phyloP scores from a whole-genome alignment of 2,888 invertebrate species.

The Zeuzera pyrina region DNA sequence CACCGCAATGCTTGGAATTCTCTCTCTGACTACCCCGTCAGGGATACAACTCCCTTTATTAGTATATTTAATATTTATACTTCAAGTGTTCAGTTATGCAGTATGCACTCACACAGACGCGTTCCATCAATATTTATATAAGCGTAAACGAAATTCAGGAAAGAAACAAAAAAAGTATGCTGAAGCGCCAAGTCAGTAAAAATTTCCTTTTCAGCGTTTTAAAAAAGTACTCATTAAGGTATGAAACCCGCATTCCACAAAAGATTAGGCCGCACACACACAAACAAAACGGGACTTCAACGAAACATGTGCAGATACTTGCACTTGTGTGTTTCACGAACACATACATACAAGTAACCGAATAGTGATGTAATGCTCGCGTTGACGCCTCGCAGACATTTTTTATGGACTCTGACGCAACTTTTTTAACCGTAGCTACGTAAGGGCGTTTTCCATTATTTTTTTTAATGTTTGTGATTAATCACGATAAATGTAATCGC shows the following conservation, averaged over 20 bases:
- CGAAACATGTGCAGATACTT: conserved; percentile 13
- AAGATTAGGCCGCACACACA: conserved; percentile 58
- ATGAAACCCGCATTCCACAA: conserved; percentile 66
- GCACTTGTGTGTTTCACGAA: conserved; percentile 11
- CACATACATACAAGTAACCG: conserved; percentile 8
- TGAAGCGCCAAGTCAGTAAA: not conserved
- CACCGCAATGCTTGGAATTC: too few species aligned
- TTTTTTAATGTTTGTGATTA: too few species aligned
- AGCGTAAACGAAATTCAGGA: not conserved
- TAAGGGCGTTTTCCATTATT: conserved; percentile 27
- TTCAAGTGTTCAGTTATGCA: too few species aligned
- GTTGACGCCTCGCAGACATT: conserved; percentile 69
- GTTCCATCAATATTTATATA: too few species aligned
- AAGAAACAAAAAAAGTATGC: not conserved
- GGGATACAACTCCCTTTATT: too few species aligned
- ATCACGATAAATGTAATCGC: too few species aligned
- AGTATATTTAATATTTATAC: too few species aligned
- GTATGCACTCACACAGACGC: not conserved
- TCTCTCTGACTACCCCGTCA: too few species aligned
- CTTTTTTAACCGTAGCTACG: conserved; percentile 50
- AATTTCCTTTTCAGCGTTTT: conserved; percentile 52
- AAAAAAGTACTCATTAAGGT: conserved; percentile 61
- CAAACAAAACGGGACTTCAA: conserved; percentile 6
- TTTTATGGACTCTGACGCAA: conserved; percentile 70
- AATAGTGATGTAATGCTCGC: conserved; percentile 59